Percentiles rank a stretch among this genome's conserved stretches.
These are phyloP conservation scores for Arion vulgaris DNA, from an alignment of 1,140 invertebrate genomes.

Conservation along the genomic window DNA sequence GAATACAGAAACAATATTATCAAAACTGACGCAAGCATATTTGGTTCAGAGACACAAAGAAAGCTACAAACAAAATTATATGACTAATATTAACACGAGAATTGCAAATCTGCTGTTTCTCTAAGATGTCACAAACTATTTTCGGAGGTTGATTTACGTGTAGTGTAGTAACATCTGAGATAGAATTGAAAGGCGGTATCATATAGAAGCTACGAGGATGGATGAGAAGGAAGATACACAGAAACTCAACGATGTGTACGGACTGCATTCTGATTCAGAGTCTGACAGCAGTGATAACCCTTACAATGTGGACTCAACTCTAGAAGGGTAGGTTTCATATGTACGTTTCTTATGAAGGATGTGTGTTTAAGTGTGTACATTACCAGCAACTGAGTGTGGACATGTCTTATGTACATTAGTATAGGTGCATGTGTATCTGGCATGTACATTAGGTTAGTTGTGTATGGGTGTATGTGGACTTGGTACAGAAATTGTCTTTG, in stretches of 20 bases:
- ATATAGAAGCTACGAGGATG: neutral
- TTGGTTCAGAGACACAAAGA: too few species aligned
- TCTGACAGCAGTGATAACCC: constrained; percentile 24
- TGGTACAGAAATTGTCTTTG: neutral
- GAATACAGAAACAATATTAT: too few species aligned
- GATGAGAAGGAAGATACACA: neutral
- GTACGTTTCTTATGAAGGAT: neutral
- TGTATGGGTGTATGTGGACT: neutral
- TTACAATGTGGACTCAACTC: constrained; percentile 21
- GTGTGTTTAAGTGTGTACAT: neutral
- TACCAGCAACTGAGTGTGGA: neutral
- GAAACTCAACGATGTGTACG: constrained; percentile 15
- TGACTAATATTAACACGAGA: too few species aligned
- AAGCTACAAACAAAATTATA: too few species aligned
- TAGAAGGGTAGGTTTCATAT: constrained; percentile 7
- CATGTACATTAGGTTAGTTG: neutral
- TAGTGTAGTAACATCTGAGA: too few species aligned
- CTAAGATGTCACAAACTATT: too few species aligned
- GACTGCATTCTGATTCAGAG: constrained; percentile 14
- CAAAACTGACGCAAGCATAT: too few species aligned
- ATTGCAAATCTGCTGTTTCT: too few species aligned
- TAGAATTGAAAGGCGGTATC: too few species aligned
- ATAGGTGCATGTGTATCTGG: neutral
- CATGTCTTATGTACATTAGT: neutral
- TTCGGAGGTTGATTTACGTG: too few species aligned